Percentiles rank a stretch among this genome's conserved stretches.
phyloP scores from a whole-genome alignment of 2,888 invertebrate genomes.

The Meganola albula region DNA sequence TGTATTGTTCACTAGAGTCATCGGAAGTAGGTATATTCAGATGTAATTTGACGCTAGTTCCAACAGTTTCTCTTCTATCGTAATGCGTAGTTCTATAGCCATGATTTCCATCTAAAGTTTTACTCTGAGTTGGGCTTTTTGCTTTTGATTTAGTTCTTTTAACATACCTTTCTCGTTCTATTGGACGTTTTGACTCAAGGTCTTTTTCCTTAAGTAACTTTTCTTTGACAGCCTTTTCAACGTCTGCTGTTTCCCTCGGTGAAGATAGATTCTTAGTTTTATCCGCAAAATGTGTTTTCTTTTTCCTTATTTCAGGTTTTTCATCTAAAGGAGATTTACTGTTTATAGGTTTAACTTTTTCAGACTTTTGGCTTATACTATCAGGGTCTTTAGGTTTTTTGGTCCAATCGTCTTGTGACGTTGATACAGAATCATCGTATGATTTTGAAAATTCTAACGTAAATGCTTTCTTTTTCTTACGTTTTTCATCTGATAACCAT shows the following conservation, averaged over 20 bases:
- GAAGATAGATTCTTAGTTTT: constrained; percentile 67
- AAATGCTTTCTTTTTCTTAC: constrained; percentile 84
- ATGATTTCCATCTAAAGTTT: constrained; percentile 49
- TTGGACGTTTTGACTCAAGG: constrained; percentile 52
- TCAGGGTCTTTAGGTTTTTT: constrained; percentile 56
- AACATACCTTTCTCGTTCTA: constrained; percentile 66
- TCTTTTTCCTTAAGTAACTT: constrained; percentile 60
- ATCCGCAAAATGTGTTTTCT: constrained; percentile 70
- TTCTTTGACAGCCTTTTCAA: constrained; percentile 63
- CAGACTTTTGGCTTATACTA: constrained; percentile 46
- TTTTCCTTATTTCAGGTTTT: constrained; percentile 59
- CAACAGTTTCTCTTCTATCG: constrained; percentile 70
- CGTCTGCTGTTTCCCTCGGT: constrained; percentile 57
- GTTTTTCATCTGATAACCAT: constrained; percentile 84
- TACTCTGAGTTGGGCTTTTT: constrained; percentile 68
- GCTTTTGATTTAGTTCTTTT: constrained; percentile 71
- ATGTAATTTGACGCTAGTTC: constrained; percentile 73
- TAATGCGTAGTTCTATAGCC: constrained; percentile 58
- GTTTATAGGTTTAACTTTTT: constrained; percentile 48
- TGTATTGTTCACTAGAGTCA: constrained; percentile 78
- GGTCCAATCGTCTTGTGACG: constrained; percentile 69
- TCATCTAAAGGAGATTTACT: constrained; percentile 62
- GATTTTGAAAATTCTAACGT: constrained; percentile 84
- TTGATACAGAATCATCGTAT: constrained; percentile 74
- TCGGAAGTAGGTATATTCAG: constrained; percentile 79